Evolutionary conservation across 2,797 vertebrate genomes (phyloP), one percentile per base, ranked within the genome.

Genomic region (Chiroxiphia lanceolata): DNA sequence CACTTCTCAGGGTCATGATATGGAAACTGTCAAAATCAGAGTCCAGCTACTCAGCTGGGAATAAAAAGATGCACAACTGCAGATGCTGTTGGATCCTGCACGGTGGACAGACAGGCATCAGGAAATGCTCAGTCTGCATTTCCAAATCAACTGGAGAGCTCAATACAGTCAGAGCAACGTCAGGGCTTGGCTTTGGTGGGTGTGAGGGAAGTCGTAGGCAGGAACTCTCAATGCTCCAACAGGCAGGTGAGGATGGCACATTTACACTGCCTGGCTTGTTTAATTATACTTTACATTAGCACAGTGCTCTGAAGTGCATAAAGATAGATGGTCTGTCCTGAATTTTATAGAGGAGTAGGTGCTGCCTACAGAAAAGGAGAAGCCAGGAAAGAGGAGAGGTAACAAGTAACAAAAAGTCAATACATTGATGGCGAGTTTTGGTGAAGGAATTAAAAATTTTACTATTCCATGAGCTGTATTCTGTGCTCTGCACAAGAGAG

Each of bases 21-120:
- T 0, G 1, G 9, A 23, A 16, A 3, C 14, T 27, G 31, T 2
- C 51, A 53, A 64, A 63, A 3, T 36, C 67, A 60, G 16, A 4
- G 36, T 40, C 21, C 50, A 18, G 3, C 45, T 50, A 22, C 57
- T 16, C 53, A 57, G 50, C 21, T n/a, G 48, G 71, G 27, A 31
- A 9, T 16, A 8, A 11, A 4, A 31, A n/a, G 54, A 13, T 1
- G 9, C 53, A 53, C 21, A 16, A 5, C n/a, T 48, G 25, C 34
- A 64, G 64, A 61, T 2, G 45, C 21, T 11, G 6, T 3, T 47
- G 67, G 21, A 15, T 61, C 38, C 42, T 75, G 76, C 63, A 63
- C 15, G 26, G 18, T 6, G 3, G 45, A 40, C 40, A 56, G 33
- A 13, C 13, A 68, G 50, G 15, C 40, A 38, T 5, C 57, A 29